Evolutionary conservation across 2,888 invertebrate genomes (phyloP), one percentile per base, ranked within the genome.

Genomic region (Micoletzkya japonica): DNA sequence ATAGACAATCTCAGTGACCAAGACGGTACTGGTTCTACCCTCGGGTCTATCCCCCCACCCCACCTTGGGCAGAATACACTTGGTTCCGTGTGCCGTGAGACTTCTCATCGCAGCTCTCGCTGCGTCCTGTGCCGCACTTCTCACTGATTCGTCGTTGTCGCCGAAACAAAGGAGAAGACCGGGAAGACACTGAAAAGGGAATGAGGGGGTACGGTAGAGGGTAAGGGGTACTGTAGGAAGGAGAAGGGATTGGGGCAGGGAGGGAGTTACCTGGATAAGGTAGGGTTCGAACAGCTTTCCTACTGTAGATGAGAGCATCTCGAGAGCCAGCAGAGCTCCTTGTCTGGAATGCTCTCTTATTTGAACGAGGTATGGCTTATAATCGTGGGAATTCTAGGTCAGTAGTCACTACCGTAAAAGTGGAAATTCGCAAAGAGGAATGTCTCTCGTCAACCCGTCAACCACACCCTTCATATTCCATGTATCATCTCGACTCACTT

Each of bases 231-330:
- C 39, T 39, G 39, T 39, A 39, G 39, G 39, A n/a, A n/a, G n/a
- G n/a, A 6, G 7, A 50, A 54, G 14, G 30, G 56, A 57, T 6
- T 4, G 1, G 4, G 24, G 10, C 36, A 32, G 36, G 14, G 36
- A 10, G 20, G 4, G 36, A 4, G 10, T 30, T 2, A 71, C 72
- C 87, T 96, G 95, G 69, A 98, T 94, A 73, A 98, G 94, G 88
- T 98, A 98, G 0, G 98, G 98, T 88, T 98, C 98, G 88, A 98
- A 98, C 71, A 97, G 89, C 58, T 95, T 91, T 0, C 97, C 97
- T 82, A 98, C 90, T 90, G 93, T 93, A 95, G 57, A 96, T 89
- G 56, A 60, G 44, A 85, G 73, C 91, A 95, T 94, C 89, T 97
- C 97, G 88, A 98, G 93, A 0, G 96, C 96, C 88, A 98, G 94